Evolutionary conservation across 2,797 vertebrate genomes (phyloP), one percentile per base, ranked within the genome.

Genomic region (Microctenopoma steveboyesi): DNA sequence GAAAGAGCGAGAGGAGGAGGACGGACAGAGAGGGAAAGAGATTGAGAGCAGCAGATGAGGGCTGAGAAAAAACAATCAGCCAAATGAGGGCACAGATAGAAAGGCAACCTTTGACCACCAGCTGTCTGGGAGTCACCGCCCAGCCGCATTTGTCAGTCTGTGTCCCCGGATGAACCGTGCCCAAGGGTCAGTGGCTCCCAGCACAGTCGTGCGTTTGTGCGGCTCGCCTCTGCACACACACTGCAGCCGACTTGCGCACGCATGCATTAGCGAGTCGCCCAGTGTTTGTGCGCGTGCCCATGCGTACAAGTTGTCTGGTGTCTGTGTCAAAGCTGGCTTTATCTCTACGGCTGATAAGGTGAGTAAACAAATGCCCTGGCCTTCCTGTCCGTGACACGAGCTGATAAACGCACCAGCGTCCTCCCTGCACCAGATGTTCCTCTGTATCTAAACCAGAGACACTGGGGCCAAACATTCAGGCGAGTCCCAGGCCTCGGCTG

Each of bases 71-170:
- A 85, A 85, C 84, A 83, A 87, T 86, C 85, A 85, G 81, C 82
- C 78, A 86, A 90, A 90, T 67, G 82, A 89, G 85, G 79, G 83
- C 85, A 80, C 56, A 77, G 80, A 89, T 76, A 91, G 86, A 88
- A 82, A 87, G 82, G 66, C 70, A 27, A 89, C 88, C 88, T 90
- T 86, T 89, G 87, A 90, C 87, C 88, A 72, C 79, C 87, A 88
- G 88, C 90, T 91, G 91, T 90, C 88, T 84, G 83, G 39, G 82
- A 91, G 90, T 83, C 87, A 81, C 65, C 56, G 69, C 81, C 84
- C 72, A 52, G 85, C 69, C 37, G 22, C 87, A 85, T 87, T 85
- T 85, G 84, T 85, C 84, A 72, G 84, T 86, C 87, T 83, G 84
- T 82, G 88, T 91, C 89, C 88, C 81, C 57, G 28, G 66, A 55